Percentiles rank a stretch among this genome's conserved stretches.
Evolutionary conservation across 2,888 invertebrate genomes (phyloP).

Genomic region (Trimorus sp.): DNA sequence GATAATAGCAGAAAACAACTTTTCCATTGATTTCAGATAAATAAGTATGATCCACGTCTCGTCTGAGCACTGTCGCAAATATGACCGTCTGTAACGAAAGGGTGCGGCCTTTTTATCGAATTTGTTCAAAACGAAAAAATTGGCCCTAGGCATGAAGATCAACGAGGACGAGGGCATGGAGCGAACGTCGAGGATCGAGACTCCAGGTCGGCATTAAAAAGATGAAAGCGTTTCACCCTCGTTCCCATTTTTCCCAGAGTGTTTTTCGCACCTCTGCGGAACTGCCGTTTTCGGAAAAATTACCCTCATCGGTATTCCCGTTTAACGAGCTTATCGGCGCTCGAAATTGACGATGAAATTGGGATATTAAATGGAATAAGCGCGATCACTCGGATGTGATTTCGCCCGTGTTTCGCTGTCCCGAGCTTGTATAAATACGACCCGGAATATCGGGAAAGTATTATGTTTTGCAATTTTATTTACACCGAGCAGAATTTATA

Average conservation of each 20-base stretch:
- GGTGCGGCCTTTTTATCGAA: slow-evolving; percentile 77
- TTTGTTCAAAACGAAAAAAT: slow-evolving; percentile 76
- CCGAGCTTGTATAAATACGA: slow-evolving; percentile 18
- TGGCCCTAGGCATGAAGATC: slow-evolving; percentile 79
- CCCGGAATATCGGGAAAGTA: slow-evolving; percentile 30
- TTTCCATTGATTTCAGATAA: slow-evolving; percentile 59
- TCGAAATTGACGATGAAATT: no score
- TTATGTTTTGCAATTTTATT: slow-evolving; percentile 35
- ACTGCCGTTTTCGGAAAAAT: no score
- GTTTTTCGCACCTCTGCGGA: neutral
- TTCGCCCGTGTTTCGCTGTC: slow-evolving; percentile 1
- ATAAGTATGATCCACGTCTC: slow-evolving; percentile 79
- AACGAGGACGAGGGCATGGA: slow-evolving; percentile 79
- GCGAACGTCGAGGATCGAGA: slow-evolving; percentile 76
- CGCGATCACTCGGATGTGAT: neutral
- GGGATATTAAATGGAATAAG: no score
- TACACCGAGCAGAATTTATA: slow-evolving; percentile 20
- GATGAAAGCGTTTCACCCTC: neutral
- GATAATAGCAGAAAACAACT: no score
- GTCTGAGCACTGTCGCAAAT: slow-evolving; percentile 76
- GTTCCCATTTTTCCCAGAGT: neutral
- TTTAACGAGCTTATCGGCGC: no score
- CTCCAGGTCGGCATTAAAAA: slow-evolving; percentile 73
- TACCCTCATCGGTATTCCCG: no score
- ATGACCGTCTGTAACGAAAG: slow-evolving; percentile 79